phyloP scores from a whole-genome alignment of 2,888 invertebrate species.

The Anthoptus insignis region DNA sequence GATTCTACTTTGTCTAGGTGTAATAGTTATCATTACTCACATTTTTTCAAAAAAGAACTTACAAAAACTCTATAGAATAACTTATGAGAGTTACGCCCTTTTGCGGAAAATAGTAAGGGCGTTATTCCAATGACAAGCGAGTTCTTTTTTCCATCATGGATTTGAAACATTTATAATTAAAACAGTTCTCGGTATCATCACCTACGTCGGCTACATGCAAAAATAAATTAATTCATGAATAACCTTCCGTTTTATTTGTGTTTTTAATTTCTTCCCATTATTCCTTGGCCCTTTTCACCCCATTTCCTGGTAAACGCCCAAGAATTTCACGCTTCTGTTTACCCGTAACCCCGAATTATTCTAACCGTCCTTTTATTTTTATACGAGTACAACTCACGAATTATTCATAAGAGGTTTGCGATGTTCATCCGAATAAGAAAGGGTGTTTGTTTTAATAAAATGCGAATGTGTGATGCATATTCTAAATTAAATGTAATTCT shows the following conservation, averaged over 20 bases:
- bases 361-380: slow-evolving; percentile 35
- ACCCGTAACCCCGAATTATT: slow-evolving; percentile 33
- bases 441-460: slow-evolving; percentile 44
- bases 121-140: too few species aligned
- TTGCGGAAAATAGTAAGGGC: too few species aligned
- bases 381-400: slow-evolving; percentile 35
- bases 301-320: slow-evolving; percentile 25
- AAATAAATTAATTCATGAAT: background rate
- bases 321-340: slow-evolving; percentile 32
- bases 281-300: slow-evolving; percentile 13
- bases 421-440: slow-evolving; percentile 42
- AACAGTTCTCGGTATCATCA: too few species aligned
- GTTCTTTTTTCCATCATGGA: too few species aligned
- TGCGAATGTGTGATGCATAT: slow-evolving; percentile 44
- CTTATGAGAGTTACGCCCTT: too few species aligned
- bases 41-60: too few species aligned
- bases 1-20: too few species aligned
- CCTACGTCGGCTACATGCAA: background rate
- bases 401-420: slow-evolving; percentile 43
- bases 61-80: too few species aligned
- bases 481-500: slow-evolving; percentile 31
- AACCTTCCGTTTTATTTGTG: background rate
- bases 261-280: slow-evolving; percentile 7
- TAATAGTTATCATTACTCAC: too few species aligned
- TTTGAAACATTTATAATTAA: too few species aligned